Conservation (phyloP, 2,113 vertebrate species). For the Elephantulus edwardii region DNA sequence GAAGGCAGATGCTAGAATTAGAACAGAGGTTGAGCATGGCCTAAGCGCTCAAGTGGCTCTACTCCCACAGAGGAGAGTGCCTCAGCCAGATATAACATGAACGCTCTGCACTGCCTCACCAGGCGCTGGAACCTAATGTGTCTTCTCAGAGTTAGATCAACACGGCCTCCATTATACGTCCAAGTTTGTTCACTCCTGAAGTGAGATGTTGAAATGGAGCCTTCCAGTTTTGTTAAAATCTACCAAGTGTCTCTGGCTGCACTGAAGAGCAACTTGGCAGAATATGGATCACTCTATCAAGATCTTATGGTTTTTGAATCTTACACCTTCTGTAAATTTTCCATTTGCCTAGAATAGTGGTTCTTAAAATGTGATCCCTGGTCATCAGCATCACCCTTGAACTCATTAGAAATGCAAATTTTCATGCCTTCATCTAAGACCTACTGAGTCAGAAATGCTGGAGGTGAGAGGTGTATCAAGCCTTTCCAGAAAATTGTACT, state of each 20-base stretch:
- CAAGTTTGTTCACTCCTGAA: not conserved
- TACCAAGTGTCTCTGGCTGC: too few species aligned
- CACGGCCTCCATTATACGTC: not conserved
- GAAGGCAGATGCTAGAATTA: not conserved
- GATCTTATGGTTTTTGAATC: not conserved
- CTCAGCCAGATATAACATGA: not conserved
- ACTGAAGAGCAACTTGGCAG: not conserved
- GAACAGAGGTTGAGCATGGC: not conserved
- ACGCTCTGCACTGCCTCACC: not conserved
- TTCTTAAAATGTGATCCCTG: not conserved
- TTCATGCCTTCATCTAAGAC: not conserved
- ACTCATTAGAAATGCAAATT: not conserved
- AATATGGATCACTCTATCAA: not conserved
- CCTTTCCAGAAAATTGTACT: not conserved
- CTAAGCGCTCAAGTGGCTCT: rapidly evolving
- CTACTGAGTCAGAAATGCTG: not conserved
- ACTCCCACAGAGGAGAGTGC: not conserved
- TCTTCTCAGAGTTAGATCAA: not conserved
- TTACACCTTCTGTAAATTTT: not conserved
- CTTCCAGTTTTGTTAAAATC: not conserved
- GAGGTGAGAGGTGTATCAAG: not conserved
- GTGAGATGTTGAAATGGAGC: not conserved
- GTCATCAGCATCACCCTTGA: not conserved
- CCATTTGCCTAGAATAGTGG: not conserved
- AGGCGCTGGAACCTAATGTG: not conserved